Base-by-base conservation (phyloP, 23 tunicate species). In the Styela clava region DNA sequence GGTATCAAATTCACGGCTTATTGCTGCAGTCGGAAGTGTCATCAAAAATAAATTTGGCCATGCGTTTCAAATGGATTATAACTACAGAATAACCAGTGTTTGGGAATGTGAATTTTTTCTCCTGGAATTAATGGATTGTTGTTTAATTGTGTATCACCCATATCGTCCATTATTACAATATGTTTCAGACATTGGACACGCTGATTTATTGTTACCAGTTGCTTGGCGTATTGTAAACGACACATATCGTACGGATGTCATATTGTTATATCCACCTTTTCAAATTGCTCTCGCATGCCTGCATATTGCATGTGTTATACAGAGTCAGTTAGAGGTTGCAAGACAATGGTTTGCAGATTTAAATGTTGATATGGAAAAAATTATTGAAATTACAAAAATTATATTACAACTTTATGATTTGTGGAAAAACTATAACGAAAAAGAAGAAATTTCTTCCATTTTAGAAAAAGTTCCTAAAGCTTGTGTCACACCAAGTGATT, bases 141-240 rank as follows among this genome's bases (percentile, higher is more conserved):
- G 95, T 61, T 70, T 95, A 7, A 87, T 95, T 2, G 91, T 95
- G 31, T 95, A 74, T 82, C 99, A 95, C 69, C 99, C 99, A 21
- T 95, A 95, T 68, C 70, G 99, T 63, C 95, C 91, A 16, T 67
- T 95, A 44, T 26, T 95, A 51, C 95, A 86, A 34, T 95, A 85
- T 83, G 87, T 83, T 20, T 61, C 62, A 23, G 99, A 89, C 36
- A 33, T 89, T 2, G 65, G 73, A 34, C 34, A 73, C 12, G 68
- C 67, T 37, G 99, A 95, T 1, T 24, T 74, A 19, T 26, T 95
- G 18, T 73, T 89, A n/a, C 88, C 87, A 19, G 64, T 86, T 16
- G 99, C 99, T 2, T 95, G 99, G 99, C 82, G 87, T 16, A 89
- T 89, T 82, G 88, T 86, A 51, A 95, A 95, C 78, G 99, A 95